These are phyloP conservation scores for Odontocolon sp. DNA, from an alignment of 2,888 invertebrate genomes.

Conservation along the genomic window DNA sequence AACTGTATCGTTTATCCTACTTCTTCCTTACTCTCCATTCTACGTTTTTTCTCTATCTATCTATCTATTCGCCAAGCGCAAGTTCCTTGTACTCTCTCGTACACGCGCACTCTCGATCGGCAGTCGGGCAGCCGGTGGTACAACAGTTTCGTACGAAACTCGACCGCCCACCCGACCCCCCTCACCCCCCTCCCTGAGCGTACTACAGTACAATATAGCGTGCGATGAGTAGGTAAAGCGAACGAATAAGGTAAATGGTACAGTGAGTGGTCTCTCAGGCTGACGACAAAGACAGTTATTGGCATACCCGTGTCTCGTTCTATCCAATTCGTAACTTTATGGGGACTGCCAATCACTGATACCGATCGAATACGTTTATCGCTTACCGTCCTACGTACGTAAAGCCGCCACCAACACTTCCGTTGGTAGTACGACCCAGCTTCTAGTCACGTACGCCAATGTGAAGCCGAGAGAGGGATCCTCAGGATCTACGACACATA, in stretches of 20 bases:
- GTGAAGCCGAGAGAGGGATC: constrained; percentile 37
- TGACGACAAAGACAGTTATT: too few species aligned
- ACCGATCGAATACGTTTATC: not conserved
- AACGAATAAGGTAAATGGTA: too few species aligned
- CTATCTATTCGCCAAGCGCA: constrained; percentile 18
- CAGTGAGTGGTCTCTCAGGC: too few species aligned
- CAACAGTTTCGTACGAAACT: constrained; percentile 50
- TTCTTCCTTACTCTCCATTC: constrained; percentile 17
- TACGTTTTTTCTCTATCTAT: constrained; percentile 31
- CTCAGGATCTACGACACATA: constrained; percentile 39
- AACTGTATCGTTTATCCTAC: not conserved
- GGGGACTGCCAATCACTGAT: too few species aligned
- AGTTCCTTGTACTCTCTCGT: constrained; percentile 25
- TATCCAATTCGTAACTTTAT: too few species aligned
- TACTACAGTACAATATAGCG: constrained; percentile 30
- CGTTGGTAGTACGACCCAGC: constrained; percentile 23
- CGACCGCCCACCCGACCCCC: constrained; percentile 30
- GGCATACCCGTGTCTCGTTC: too few species aligned
- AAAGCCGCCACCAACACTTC: constrained; percentile 45
- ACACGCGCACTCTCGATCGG: constrained; percentile 43
- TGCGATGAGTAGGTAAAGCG: constrained; percentile 15
- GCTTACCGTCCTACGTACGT: not conserved
- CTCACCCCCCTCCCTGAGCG: not conserved
- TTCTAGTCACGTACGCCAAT: constrained; percentile 58
- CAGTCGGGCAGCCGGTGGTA: constrained; percentile 39